Conservation (phyloP, 2,113 vertebrate genomes). For the Barnardius zonarius region DNA sequence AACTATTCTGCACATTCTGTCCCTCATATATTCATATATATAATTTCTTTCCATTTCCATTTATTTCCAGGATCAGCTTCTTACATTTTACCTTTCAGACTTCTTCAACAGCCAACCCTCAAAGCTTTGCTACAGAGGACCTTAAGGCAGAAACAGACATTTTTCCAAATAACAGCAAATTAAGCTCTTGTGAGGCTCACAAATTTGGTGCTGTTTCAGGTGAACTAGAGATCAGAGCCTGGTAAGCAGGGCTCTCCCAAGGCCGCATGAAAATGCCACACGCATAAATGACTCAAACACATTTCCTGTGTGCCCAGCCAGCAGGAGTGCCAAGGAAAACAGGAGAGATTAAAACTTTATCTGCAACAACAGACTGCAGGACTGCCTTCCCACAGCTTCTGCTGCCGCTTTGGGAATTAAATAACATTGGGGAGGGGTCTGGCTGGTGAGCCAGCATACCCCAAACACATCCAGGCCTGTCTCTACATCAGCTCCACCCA, state of each 20-base stretch:
- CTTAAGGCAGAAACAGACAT: neutral
- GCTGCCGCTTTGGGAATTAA: neutral
- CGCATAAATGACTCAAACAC: neutral
- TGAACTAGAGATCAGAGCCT: neutral
- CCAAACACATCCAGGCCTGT: neutral
- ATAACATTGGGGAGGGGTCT: neutral
- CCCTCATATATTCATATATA: neutral
- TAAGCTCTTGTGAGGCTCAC: neutral
- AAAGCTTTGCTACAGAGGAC: neutral
- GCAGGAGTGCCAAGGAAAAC: neutral
- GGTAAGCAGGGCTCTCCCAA: neutral
- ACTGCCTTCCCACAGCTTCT: neutral
- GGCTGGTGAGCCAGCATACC: neutral
- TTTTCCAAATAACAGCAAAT: neutral
- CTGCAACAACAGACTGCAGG: neutral
- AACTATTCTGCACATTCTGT: neutral
- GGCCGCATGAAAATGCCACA: neutral
- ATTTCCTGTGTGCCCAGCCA: neutral
- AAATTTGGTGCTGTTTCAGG: neutral
- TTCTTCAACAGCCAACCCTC: neutral
- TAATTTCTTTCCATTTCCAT: neutral
- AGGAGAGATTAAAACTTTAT: slow-evolving; percentile 13
- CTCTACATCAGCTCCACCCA: neutral
- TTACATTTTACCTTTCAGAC: neutral
- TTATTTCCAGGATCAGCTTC: neutral